Evolutionary conservation across 2,888 invertebrate genomes (phyloP), one percentile per base, ranked within the genome.

Genomic region (Elysia crispata): DNA sequence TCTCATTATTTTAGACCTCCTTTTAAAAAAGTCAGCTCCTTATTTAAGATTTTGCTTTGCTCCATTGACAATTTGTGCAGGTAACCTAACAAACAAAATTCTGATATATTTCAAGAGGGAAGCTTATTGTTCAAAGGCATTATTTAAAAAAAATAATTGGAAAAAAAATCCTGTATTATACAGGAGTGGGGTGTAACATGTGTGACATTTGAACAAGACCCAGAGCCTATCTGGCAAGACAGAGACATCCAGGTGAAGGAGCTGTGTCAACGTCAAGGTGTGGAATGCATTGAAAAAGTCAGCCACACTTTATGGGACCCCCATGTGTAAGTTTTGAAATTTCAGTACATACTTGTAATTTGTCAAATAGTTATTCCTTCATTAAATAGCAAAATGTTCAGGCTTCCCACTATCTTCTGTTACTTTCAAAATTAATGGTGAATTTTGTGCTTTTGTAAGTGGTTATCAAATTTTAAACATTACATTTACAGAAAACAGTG

Each of bases 261-360:
- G 0, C 89, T 94, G 25, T 95, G 95, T 86, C 88, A 90, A 0
- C 93, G 94, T 81, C 90, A 93, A 62, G 94, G 93, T 30, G 94
- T 95, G 1, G 87, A 92, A 70, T 94, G 94, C 74, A 90, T 92
- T 60, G 95, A 95, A 87, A 93, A 93, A 86, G 94, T 95, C 1
- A 95, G 95, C 0, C 95, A 95, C 85, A 95, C 95, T 0, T 92
- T 95, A 13, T 96, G 95, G 95, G 94, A 95, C 89, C 95, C 95
- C 0, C 93, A 93, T 49, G 93, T 92, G 54, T 90, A 84, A 87
- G 89, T 82, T 54, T n/a, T 25, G 13, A 18, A 33, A 31, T 50
- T 28, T 11, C 18, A 41, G n/a, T 33, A 28, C 8, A 31, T 67
- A 13, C n/a, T 25, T 31, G 5, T 41, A 6, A 41, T 41, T 41